Base-by-base conservation (phyloP, 2,113 vertebrate species). In the Haliaeetus leucogaster region DNA sequence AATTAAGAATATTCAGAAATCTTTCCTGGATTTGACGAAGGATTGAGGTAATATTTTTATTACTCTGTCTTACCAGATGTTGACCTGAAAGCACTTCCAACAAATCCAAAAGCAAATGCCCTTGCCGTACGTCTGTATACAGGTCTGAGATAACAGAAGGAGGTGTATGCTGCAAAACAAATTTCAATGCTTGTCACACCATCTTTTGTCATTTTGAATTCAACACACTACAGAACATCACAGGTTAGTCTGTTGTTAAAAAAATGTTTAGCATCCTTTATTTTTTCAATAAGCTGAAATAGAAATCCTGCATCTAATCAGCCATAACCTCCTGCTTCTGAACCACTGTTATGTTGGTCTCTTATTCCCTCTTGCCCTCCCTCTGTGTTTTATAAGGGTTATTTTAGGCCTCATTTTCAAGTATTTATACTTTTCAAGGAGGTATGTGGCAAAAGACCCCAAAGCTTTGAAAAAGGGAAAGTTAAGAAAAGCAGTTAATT, bases 41-140 rank as follows among this genome's bases (percentile, higher is more conserved):
- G 62, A 90, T 1, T 80, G 71, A 90, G 66, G 58, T 74, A 91
- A 66, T 87, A 90, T 45, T 92, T 82, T 77, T 87, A 90, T 90
- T 59, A 65, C 22, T 90, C 48, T 82, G 7, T 95, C 99, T 99
- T 98, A 99, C 99, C 93, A 99, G 95, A 86, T 97, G 98, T 96
- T 99, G 98, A 55, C 99, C 98, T 27, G 99, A 99, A 97, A 99
- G 99, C 52, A 99, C 99, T 98, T 99, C 99, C 96, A 99, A 97
- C 65, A 99, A 98, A 97, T 99, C 99, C 98, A 99, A 90, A 65
- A 99, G 98, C 82, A 98, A 97, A 73, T 98, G 98, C 52, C 99
- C 99, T 81, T 99, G 98, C 23, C 98, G 97, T 82, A 99, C 98
- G 74, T 99, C 99, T 36, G 82, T 95, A 95, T 99, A 99, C 8